Base-by-base conservation (phyloP, 2,888 invertebrate genomes). In the Frankliniella intonsa region DNA sequence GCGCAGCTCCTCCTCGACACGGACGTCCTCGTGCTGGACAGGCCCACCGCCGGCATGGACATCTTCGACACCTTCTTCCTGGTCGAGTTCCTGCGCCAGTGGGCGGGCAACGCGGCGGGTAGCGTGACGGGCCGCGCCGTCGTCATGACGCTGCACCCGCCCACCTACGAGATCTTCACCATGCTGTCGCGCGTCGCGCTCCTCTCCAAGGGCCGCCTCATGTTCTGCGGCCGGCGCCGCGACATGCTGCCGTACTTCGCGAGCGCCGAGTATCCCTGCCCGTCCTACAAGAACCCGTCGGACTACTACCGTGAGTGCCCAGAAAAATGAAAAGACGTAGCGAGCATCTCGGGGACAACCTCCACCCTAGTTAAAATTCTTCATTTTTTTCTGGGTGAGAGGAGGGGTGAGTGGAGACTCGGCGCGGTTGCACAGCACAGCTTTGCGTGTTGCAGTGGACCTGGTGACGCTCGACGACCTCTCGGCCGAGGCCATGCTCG, bases 11-110 rank as follows among this genome's bases (percentile, higher is more conserved):
- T 97, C 76, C 90, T 96, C 55, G 95, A 96, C 87, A 94, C 95
- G 85, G 95, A 97, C 83, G 91, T 98, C 80, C 90, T 98, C 0
- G 92, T 97, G 50, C 89, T 97, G 82, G 97, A 97, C 87, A 95
- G 97, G 88, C 95, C 97, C 0, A 94, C 95, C 0, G 92, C 93
- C 86, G 95, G 94, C 83, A 94, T 96, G 93, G 97, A 98, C 86
- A 97, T 98, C 84, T 97, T 98, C 86, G 98, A 98, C 86, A 96
- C 97, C 0, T 98, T 97, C 88, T 98, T 98, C 88, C 88, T 98
- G 81, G 94, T 98, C 83, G 97, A 98, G 87, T 98, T 97, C 88
- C 89, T 98, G 84, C 91, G 97, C 84, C 97, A 97, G 87, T 98
- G 97, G 96, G 95, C 95, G 50, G 85, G 85, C 25, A 85, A 85